These are phyloP conservation scores for Plectropomus leopardus DNA, from an alignment of 2,113 vertebrate species.

Conservation along the genomic window DNA sequence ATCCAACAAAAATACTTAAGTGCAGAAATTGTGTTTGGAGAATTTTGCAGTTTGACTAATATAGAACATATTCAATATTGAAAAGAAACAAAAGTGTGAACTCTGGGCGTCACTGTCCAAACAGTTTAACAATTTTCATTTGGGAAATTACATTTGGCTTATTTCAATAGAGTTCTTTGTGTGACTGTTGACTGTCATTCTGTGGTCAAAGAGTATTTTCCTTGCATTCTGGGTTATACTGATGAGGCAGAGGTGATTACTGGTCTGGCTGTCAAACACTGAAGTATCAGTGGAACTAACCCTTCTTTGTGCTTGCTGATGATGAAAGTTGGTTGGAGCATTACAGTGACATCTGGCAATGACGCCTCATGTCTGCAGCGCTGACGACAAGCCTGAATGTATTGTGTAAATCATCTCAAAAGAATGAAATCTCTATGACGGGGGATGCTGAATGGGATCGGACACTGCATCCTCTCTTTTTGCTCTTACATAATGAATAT, in stretches of 20 bases:
- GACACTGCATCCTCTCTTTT: slow-evolving; percentile 62
- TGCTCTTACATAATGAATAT: slow-evolving; percentile 73
- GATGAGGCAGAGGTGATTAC: slow-evolving; percentile 45
- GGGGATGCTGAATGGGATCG: slow-evolving; percentile 8
- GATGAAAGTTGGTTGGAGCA: slow-evolving; percentile 52
- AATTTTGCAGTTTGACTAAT: background rate
- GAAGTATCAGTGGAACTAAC: slow-evolving; percentile 41
- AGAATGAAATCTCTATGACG: slow-evolving; percentile 61
- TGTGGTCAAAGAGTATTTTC: slow-evolving; percentile 33
- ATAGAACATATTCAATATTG: slow-evolving; percentile 2
- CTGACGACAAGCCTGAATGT: slow-evolving; percentile 41
- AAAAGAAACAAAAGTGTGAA: background rate
- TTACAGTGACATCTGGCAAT: slow-evolving; percentile 42
- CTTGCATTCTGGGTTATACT: slow-evolving; percentile 3
- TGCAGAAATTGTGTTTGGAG: background rate
- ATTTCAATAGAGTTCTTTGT: slow-evolving; percentile 23
- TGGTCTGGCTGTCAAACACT: slow-evolving; percentile 44
- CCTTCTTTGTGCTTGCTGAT: slow-evolving; percentile 54
- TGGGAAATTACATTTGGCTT: background rate
- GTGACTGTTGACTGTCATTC: background rate
- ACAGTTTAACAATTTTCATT: background rate
- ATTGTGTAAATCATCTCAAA: slow-evolving; percentile 36
- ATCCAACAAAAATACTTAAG: background rate
- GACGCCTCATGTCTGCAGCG: slow-evolving; percentile 57
- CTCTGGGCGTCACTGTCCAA: background rate